Evolutionary conservation across 1,140 invertebrate genomes (phyloP).

Genomic region (Ostrea denselamellosa): DNA sequence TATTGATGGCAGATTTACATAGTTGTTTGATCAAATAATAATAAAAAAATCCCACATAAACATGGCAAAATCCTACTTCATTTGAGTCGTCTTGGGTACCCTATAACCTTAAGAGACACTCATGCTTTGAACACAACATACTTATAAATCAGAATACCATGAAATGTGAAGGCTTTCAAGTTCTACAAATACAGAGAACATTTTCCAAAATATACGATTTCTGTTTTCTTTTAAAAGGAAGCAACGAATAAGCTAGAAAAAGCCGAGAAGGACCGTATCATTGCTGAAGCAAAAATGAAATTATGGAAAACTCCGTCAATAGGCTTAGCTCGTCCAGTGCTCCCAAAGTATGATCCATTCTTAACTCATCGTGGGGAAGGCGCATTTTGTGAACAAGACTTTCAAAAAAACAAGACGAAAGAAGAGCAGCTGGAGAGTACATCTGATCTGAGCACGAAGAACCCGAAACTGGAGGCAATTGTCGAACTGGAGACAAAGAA

Average conservation of each 20-base stretch:
- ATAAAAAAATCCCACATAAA: too few species aligned
- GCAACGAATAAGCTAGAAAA: constrained; percentile 49
- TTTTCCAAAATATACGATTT: neutral
- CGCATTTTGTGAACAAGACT: constrained; percentile 50
- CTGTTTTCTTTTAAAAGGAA: constrained; percentile 45
- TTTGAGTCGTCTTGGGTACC: too few species aligned
- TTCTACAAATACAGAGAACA: too few species aligned
- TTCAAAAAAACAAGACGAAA: constrained; percentile 4
- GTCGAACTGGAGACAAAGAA: neutral
- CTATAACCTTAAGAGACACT: too few species aligned
- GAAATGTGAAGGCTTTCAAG: too few species aligned
- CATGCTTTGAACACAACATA: too few species aligned
- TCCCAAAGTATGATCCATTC: constrained; percentile 8
- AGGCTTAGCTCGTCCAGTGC: constrained; percentile 46
- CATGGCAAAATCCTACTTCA: too few species aligned
- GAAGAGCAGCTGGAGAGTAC: neutral
- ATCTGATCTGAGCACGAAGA: neutral
- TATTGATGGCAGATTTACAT: too few species aligned
- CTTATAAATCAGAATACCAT: too few species aligned
- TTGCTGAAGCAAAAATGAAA: constrained; percentile 52
- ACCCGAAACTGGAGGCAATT: neutral
- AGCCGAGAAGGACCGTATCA: constrained; percentile 52
- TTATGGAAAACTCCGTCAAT: constrained; percentile 54
- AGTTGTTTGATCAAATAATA: too few species aligned
- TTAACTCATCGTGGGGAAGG: constrained; percentile 51